Conservation (phyloP, 1,140 invertebrate species). For the Diploscapter pachys region DNA sequence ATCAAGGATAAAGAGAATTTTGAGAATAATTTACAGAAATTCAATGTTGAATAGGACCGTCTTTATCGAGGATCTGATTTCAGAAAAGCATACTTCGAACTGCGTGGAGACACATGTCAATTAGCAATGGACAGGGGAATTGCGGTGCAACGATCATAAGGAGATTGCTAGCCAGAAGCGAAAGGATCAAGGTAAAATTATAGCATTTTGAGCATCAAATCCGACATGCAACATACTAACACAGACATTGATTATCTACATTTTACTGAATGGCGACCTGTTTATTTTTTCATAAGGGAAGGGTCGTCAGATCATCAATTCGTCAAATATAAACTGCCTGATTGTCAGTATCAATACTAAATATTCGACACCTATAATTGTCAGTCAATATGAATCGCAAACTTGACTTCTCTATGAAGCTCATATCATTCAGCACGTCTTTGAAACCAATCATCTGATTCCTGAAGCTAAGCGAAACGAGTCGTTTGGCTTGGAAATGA, state of each 20-base stretch:
- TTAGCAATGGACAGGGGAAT: slow-evolving; percentile 14
- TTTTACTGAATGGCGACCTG: slow-evolving; percentile 11
- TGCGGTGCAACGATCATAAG: slow-evolving; percentile 20
- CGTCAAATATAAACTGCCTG: no score
- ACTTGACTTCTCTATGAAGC: no score
- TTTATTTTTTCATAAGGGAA: no score
- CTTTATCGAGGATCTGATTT: not conserved
- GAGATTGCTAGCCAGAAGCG: slow-evolving; percentile 18
- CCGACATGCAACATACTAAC: not conserved
- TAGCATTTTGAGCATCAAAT: slow-evolving; percentile 6
- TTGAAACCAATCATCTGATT: no score
- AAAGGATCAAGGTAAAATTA: slow-evolving; percentile 7
- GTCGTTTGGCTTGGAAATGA: no score
- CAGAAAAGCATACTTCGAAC: slow-evolving; percentile 15
- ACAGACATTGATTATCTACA: slow-evolving; percentile 7
- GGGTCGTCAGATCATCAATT: no score
- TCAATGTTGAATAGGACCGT: not conserved
- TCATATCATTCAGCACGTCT: no score
- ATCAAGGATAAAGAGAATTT: no score
- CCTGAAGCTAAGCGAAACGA: no score
- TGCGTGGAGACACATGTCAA: slow-evolving; percentile 25
- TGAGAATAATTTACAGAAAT: not conserved
- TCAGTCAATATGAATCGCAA: no score
- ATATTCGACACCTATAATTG: no score
- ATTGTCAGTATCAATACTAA: no score